Evolutionary conservation across 2,113 vertebrate species (phyloP), one percentile per base, ranked within the genome.

Genomic region (Syrmaticus mikado): DNA sequence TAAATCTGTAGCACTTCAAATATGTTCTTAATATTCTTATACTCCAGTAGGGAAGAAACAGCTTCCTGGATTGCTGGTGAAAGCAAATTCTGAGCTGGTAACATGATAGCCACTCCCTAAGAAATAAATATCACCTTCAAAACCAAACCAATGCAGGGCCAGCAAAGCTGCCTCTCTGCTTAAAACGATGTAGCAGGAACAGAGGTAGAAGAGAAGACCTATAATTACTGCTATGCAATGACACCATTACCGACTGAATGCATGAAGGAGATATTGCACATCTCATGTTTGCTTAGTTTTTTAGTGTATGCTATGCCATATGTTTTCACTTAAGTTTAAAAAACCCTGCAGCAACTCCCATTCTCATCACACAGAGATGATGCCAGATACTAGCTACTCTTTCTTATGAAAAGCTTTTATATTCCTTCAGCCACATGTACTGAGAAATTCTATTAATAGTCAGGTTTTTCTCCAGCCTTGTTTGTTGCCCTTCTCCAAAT

Each of bases 391-490:
- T 15, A 88, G 80, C 87, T 90, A 88, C 85, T 83, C 34, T 68
- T 94, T 87, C 78, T 67, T 92, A 89, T 53, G 53, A 95, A 95
- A 87, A n/a, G 25, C 80, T 86, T 81, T 91, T 78, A 78, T 84
- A 94, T 78, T 90, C 76, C 92, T 82, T 71, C 87, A 94, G 76
- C 50, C 65, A 85, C 79, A 87, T 87, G 82, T 88, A 92, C 89
- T 78, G 85, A 95, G 85, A 96, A 95, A 90, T 86, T 81, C 94
- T 94, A 94, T 94, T 96, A 94, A 96, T 92, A 97, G 90, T 65
- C 73, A 94, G 87, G 89, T 94, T 91, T 92, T 96, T 92, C 89
- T 92, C 45, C 71, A 74, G 79, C 24, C 87, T 85, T 83, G 72
- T 92, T 95, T 89, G 68, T 46, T 94, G 73, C 46, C 53, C 53